Evolutionary conservation across 37 sponge, comb jelly and placozoan genomes (phyloP).

Genomic region (Eunapius fragilis): DNA sequence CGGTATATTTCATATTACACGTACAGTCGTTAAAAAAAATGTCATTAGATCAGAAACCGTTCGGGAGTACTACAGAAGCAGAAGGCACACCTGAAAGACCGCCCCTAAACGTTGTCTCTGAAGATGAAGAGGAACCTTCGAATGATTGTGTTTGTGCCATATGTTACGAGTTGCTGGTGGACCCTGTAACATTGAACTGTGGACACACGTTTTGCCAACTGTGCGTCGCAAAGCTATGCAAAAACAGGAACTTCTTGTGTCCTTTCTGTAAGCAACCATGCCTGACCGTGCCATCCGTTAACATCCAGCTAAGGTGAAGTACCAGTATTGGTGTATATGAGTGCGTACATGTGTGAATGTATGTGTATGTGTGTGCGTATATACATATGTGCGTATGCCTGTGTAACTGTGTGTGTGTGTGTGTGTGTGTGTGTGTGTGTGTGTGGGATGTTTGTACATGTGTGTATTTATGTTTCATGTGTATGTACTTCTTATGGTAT

Average conservation of each 20-base stretch:
- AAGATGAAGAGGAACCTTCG: not conserved
- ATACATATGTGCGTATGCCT: not conserved
- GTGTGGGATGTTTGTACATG: not conserved
- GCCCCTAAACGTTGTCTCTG: no score
- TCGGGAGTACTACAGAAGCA: slow-evolving; percentile 25
- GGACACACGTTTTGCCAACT: slow-evolving; percentile 84
- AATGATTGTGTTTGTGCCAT: slow-evolving; percentile 42
- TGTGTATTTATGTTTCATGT: not conserved
- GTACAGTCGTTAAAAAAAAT: not conserved
- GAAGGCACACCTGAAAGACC: not conserved
- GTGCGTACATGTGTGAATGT: not conserved
- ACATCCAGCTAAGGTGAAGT: slow-evolving; percentile 62
- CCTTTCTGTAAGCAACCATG: slow-evolving; percentile 73
- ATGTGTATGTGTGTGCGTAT: not conserved
- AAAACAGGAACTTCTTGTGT: slow-evolving; percentile 39
- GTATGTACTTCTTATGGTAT: no score
- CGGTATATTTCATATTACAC: not conserved
- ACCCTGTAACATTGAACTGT: slow-evolving; percentile 66
- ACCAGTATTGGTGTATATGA: not conserved
- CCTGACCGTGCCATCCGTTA: slow-evolving; percentile 58
- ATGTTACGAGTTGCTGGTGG: slow-evolving; percentile 57
- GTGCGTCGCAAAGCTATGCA: slow-evolving; percentile 69
- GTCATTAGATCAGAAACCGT: slow-evolving; percentile 15
- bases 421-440: not conserved
- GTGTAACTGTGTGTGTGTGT: no score